Evolutionary conservation across 2,113 vertebrate species (phyloP).

Genomic region (Lampris incognitus): DNA sequence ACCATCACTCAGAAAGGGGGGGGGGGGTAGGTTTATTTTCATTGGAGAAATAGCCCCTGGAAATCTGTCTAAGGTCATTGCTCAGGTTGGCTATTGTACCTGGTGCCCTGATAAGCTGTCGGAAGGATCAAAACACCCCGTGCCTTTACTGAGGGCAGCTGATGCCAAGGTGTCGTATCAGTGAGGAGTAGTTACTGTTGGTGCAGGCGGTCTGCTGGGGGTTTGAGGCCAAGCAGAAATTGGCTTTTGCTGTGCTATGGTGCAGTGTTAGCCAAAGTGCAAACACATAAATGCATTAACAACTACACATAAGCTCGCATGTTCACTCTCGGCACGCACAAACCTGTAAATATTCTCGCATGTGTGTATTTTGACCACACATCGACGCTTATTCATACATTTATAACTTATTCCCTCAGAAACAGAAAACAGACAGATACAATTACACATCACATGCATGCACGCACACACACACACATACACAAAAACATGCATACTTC

Average conservation of each 20-base stretch:
- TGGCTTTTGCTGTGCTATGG: constrained; percentile 7
- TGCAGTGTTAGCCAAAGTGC: background rate
- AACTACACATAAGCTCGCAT: background rate
- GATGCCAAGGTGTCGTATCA: constrained; percentile 33
- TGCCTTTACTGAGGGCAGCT: constrained; percentile 30
- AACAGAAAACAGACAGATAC: background rate
- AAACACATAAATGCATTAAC: background rate
- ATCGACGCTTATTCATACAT: no score
- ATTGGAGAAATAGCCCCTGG: constrained; percentile 39
- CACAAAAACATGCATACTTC: background rate
- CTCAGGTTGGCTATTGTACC: constrained; percentile 27
- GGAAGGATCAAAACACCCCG: constrained; percentile 26
- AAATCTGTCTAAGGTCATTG: constrained; percentile 56
- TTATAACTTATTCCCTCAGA: no score
- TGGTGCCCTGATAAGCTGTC: constrained; percentile 28
- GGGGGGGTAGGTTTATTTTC: constrained; percentile 34
- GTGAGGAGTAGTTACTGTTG: constrained; percentile 11
- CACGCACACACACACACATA: constrained; percentile 16
- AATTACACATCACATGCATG: constrained; percentile 18
- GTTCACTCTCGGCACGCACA: background rate
- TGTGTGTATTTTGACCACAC: background rate
- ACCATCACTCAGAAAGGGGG: constrained; percentile 21
- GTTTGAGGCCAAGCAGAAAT: constrained; percentile 9
- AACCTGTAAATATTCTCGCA: constrained; percentile 6
- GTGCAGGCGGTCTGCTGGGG: background rate